Conservation (phyloP, 2,888 invertebrate species). For the Julus scanicus region DNA sequence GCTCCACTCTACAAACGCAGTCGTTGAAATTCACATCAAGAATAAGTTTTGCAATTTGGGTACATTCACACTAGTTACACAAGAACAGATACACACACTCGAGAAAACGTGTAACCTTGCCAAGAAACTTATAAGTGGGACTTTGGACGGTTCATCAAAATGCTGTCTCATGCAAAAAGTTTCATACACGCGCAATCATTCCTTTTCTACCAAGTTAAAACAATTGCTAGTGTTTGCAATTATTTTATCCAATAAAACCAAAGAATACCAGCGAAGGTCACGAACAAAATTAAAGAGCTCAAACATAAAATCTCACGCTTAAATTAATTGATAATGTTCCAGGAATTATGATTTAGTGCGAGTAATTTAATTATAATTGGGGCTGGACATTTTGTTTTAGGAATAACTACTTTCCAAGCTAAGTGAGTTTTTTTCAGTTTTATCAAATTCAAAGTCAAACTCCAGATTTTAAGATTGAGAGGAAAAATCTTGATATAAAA, state of each 20-base stretch:
- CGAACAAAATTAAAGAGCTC: too few relatives aligned
- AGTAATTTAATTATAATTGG: too few relatives aligned
- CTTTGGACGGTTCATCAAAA: background rate
- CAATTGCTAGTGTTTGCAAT: background rate
- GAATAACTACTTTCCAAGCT: too few relatives aligned
- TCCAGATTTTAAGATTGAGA: too few relatives aligned
- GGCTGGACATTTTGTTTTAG: too few relatives aligned
- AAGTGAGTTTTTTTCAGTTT: too few relatives aligned
- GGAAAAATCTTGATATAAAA: too few relatives aligned
- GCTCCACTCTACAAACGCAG: background rate
- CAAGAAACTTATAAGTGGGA: constrained; percentile 4
- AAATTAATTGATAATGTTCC: background rate
- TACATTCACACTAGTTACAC: constrained; percentile 1
- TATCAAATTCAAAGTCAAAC: too few relatives aligned
- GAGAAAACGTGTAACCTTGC: background rate
- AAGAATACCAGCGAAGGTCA: background rate
- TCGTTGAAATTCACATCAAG: background rate
- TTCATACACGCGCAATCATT: background rate
- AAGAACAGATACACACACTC: constrained; percentile 18
- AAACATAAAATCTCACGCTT: background rate
- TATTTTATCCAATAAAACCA: background rate
- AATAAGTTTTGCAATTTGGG: background rate
- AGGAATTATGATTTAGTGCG: background rate
- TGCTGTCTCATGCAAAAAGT: background rate
- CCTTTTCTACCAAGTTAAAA: background rate